Percentiles rank a stretch among this genome's conserved stretches.
Conservation (phyloP, 2,888 invertebrate genomes). For the Mystacides longicornis region DNA sequence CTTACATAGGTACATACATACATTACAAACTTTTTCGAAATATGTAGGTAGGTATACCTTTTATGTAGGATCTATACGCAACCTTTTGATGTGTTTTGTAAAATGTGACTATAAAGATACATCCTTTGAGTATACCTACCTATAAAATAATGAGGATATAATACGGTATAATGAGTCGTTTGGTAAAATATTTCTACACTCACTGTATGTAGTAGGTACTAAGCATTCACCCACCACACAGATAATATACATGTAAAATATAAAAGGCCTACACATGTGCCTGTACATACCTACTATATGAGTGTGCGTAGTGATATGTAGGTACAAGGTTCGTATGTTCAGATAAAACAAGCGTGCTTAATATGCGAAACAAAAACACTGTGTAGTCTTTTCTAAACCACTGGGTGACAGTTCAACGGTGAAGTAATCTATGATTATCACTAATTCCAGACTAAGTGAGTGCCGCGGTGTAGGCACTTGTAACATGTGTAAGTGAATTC, state of each 20-base stretch:
- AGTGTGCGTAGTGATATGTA: neutral
- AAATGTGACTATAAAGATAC: too few species aligned
- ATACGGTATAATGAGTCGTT: too few species aligned
- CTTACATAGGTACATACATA: too few species aligned
- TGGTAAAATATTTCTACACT: too few species aligned
- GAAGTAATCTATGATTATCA: conserved; percentile 2
- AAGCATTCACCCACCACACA: too few species aligned
- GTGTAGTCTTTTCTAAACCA: conserved; percentile 7
- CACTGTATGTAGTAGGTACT: too few species aligned
- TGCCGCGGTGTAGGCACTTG: neutral
- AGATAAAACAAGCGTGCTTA: conserved; percentile 5
- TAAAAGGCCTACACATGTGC: neutral
- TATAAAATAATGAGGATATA: too few species aligned
- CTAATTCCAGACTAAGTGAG: neutral
- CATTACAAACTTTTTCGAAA: too few species aligned
- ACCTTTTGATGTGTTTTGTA: too few species aligned
- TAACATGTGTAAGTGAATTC: neutral
- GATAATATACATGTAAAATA: neutral
- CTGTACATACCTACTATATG: neutral
- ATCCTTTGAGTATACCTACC: too few species aligned
- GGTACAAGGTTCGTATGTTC: neutral
- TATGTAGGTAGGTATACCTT: too few species aligned
- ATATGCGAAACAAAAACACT: conserved; percentile 7
- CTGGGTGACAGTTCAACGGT: conserved; percentile 6
- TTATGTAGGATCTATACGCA: too few species aligned